Base-by-base conservation (phyloP, 2,797 vertebrate genomes). In the Fistularia commersonii region DNA sequence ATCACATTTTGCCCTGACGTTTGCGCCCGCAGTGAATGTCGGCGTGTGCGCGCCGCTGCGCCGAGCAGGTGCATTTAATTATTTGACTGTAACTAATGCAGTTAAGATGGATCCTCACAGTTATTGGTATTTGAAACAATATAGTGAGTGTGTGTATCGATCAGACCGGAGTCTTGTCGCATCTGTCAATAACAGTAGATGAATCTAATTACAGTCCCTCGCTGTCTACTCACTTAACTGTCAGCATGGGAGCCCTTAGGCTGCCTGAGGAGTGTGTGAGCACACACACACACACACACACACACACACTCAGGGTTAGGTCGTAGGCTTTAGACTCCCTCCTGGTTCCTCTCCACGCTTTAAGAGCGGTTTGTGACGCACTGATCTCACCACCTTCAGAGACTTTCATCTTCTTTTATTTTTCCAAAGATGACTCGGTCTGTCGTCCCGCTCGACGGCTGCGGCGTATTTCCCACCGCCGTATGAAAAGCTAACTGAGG, bases 191-290 rank as follows among this genome's bases (percentile, higher is more conserved):
- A 87, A 64, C 54, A 56, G 79, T 70, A 79, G 82, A 88, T 87
- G 76, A 85, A 85, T 88, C 87, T 88, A 89, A 88, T 89, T 88
- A 87, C 77, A 72, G 80, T 76, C 69, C 70, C 50, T 74, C 74
- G 84, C 65, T 51, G 68, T 82, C 76, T 74, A 70, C 77, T 75
- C 72, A 11, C 76, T 83, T 85, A 83, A 89, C 85, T 83, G 81
- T 80, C 84, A 79, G 76, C 84, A 73, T 75, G 85, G 87, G 87
- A 86, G 83, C 75, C 76, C 81, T 87, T 68, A 77, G 61, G 57
- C 62, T 74, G 51, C 45, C 55, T 54, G 48, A 67, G 53, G 44
- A 66, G 65, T 38, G 53, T 60, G 15, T 46, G 37, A 48, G 31
- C 13, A 32, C 52, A 13, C 41, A 45, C 51, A 32, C 38, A 42